Conservation (phyloP, 2,113 vertebrate genomes). For the Camarhynchus parvulus region DNA sequence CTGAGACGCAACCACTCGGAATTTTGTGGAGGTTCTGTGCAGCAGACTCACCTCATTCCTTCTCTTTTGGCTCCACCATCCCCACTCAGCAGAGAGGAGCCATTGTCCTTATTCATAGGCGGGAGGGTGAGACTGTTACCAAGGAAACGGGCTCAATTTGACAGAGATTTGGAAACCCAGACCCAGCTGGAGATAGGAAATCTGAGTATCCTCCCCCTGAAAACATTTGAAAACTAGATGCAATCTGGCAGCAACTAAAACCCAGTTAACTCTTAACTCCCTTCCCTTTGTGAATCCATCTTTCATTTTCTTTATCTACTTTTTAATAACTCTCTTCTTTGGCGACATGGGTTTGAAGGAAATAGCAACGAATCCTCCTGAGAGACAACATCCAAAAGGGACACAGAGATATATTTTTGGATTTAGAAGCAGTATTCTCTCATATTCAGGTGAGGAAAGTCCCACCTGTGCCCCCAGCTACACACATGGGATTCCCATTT, state of each 20-base stretch:
- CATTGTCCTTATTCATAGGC: slow-evolving; percentile 55
- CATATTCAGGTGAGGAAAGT: neutral
- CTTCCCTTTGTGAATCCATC: neutral
- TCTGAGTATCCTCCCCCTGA: slow-evolving; percentile 61
- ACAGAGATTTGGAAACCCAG: slow-evolving; percentile 66
- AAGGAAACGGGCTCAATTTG: slow-evolving; percentile 45
- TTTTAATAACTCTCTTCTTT: neutral
- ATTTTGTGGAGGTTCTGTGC: neutral
- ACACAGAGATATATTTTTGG: neutral
- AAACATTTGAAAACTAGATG: slow-evolving; percentile 60
- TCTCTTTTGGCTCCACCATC: slow-evolving; percentile 14
- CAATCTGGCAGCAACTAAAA: slow-evolving; percentile 61
- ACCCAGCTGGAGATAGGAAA: slow-evolving; percentile 60
- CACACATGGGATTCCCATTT: neutral
- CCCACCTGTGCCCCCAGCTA: neutral
- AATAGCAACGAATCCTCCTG: neutral
- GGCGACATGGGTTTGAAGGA: neutral
- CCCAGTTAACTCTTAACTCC: slow-evolving; percentile 33
- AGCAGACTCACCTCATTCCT: neutral
- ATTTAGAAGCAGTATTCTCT: neutral
- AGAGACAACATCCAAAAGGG: neutral
- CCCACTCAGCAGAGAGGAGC: neutral
- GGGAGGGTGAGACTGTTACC: slow-evolving; percentile 55
- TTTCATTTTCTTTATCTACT: neutral
- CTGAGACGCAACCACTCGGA: neutral